Conservation (phyloP, 2,888 invertebrate species). For the Pediacus dermestoides region DNA sequence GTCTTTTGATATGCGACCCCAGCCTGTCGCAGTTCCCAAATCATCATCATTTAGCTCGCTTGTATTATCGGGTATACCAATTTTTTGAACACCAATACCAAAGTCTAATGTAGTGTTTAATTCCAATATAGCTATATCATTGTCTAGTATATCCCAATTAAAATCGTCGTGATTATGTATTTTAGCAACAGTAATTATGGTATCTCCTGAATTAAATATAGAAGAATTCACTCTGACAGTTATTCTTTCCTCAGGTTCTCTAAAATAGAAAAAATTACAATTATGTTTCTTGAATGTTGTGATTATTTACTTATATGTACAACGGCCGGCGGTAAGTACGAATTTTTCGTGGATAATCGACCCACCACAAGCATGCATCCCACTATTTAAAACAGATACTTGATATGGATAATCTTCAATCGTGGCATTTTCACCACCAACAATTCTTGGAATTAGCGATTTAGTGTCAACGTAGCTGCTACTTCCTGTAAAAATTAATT, state of each 20-base stretch:
- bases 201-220: slow-evolving; percentile 53
- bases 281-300: no score
- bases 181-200: slow-evolving; percentile 51
- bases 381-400: slow-evolving; percentile 15
- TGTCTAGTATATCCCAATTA: slow-evolving; percentile 50
- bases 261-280: no score
- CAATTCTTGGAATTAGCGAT: no score
- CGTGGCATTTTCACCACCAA: slow-evolving; percentile 20
- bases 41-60: slow-evolving; percentile 16
- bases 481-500: no score
- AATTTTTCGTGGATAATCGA: slow-evolving; percentile 25
- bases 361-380: slow-evolving; percentile 25
- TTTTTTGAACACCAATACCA: slow-evolving; percentile 45
- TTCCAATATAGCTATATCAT: slow-evolving; percentile 53
- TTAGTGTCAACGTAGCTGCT: no score
- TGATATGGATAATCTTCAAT: slow-evolving; percentile 26
- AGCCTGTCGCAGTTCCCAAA: slow-evolving; percentile 30
- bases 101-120: slow-evolving; percentile 47
- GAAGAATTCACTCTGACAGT: slow-evolving; percentile 53
- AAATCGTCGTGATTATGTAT: slow-evolving; percentile 52
- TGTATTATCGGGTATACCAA: slow-evolving; percentile 14
- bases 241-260: slow-evolving; percentile 12
- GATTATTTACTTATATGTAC: slow-evolving; percentile 7
- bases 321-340: slow-evolving; percentile 19
- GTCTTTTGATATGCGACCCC: slow-evolving; percentile 26